Base-by-base conservation (phyloP, 2,113 vertebrate species). In the Phrynosoma platyrhinos region DNA sequence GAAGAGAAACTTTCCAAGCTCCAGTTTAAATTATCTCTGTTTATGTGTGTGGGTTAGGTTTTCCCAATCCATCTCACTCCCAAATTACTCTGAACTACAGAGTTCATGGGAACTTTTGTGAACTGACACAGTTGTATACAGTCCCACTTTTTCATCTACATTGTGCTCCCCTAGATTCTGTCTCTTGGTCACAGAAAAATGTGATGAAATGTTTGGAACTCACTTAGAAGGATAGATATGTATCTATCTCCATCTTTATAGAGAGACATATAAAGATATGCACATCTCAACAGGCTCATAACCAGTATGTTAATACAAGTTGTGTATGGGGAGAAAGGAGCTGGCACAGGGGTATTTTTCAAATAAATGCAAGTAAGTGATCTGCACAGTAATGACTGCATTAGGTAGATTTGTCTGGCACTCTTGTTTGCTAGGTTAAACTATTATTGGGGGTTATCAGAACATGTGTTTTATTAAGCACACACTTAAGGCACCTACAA, bases 291-390 rank as follows among this genome's bases (percentile, higher is more conserved):
- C 72, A 69, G 32, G 90, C 91, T 93, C 90, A 36, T 62, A 85
- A 88, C 53, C 16, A 9, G 86, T 76, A 76, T 91, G 82, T 82
- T 20, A 91, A 92, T 86, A 79, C 75, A 90, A 92, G 87, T 52
- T 81, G 91, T 53, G 27, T 77, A 77, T 68, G 32, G 92, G 86
- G 85, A 87, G 90, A 83, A 83, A 76, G 36, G 88, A 91, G 91
- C 81, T 94, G 93, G 93, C 92, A 95, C 93, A 92, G 88, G 89
- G 83, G 91, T 90, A 27, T 93, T 91, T 92, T 87, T 92, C 93
- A 93, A 87, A 93, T 79, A 93, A 89, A 93, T 78, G 88, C 85
- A 93, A 91, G 91, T 92, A 94, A 94, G 91, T 93, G 91, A 91
- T 87, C 80, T 9, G 16, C 0, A 0, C 76, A 81, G 85, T 94